A percentile compares a stretch with the other conserved stretches of the same genome.
These are phyloP conservation scores for Harpalus rufipes DNA, from an alignment of 2,888 invertebrate genomes.

Conservation along the genomic window DNA sequence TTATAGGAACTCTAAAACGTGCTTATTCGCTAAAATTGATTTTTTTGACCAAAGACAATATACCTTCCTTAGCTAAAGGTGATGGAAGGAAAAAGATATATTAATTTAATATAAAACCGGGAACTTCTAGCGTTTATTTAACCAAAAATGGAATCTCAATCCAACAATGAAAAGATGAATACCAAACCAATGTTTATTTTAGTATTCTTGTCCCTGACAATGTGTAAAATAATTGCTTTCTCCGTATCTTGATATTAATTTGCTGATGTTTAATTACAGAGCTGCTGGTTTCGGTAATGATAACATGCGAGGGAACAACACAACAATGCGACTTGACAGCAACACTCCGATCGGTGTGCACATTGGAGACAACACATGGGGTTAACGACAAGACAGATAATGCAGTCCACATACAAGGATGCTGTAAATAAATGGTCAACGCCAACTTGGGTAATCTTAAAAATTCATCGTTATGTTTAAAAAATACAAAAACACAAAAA, in stretches of 20 bases:
- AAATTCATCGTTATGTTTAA: neutral
- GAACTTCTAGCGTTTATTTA: no score
- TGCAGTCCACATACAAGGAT: slow-evolving; percentile 7
- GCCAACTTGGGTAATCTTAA: neutral
- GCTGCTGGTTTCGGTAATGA: slow-evolving; percentile 52
- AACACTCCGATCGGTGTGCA: slow-evolving; percentile 31
- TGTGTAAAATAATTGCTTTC: no score
- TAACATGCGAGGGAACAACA: slow-evolving; percentile 43
- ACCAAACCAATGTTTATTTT: no score
- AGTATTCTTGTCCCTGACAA: no score
- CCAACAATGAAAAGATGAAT: no score
- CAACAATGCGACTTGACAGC: slow-evolving; percentile 46
- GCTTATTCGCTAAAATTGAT: no score
- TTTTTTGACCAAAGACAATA: no score
- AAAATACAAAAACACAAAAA: slow-evolving; percentile 5
- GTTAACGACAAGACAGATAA: slow-evolving; percentile 21
- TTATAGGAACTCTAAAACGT: no score
- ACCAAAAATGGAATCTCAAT: no score
- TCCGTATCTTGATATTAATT: slow-evolving; percentile 6
- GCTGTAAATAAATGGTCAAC: slow-evolving; percentile 24
- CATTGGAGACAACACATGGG: slow-evolving; percentile 41
- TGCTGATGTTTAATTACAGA: slow-evolving; percentile 34
- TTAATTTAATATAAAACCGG: no score
- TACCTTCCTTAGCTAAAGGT: no score
- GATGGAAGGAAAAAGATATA: no score